Conservation (phyloP, 2,113 vertebrate genomes). For the Choloepus hoffmanni region DNA sequence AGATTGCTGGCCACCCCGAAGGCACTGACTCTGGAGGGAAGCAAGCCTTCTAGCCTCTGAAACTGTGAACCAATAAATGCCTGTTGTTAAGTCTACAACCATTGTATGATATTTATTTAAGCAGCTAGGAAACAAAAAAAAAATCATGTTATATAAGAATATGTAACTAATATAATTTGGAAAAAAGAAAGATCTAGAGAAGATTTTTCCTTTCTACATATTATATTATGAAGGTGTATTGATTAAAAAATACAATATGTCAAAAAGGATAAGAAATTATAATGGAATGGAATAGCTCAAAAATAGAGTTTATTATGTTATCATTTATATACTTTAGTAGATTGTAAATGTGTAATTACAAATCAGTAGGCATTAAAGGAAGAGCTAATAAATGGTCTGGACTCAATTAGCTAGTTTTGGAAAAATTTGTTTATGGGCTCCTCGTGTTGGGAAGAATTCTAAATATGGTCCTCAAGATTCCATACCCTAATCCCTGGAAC, state of each 20-base stretch:
- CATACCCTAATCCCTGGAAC: background rate
- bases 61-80: too few relatives aligned
- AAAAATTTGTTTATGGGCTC: background rate
- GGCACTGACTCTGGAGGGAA: too few relatives aligned
- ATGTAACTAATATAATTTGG: background rate
- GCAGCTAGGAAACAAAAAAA: too few relatives aligned
- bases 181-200: background rate
- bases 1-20: too few relatives aligned
- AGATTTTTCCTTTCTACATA: background rate
- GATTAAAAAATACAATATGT: background rate
- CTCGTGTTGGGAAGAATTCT: background rate
- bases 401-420: background rate
- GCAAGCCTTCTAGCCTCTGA: too few relatives aligned
- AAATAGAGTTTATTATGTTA: constrained; percentile 34
- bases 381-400: background rate
- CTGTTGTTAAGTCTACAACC: too few relatives aligned
- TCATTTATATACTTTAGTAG: constrained; percentile 2
- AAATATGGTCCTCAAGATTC: background rate
- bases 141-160: background rate
- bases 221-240: background rate
- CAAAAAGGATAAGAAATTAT: background rate
- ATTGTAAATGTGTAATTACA: constrained; percentile 23
- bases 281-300: background rate
- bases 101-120: too few relatives aligned
- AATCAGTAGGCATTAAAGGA: background rate